These are phyloP conservation scores for Syngnathus scovelli DNA, from an alignment of 2,113 vertebrate genomes.

Conservation along the genomic window DNA sequence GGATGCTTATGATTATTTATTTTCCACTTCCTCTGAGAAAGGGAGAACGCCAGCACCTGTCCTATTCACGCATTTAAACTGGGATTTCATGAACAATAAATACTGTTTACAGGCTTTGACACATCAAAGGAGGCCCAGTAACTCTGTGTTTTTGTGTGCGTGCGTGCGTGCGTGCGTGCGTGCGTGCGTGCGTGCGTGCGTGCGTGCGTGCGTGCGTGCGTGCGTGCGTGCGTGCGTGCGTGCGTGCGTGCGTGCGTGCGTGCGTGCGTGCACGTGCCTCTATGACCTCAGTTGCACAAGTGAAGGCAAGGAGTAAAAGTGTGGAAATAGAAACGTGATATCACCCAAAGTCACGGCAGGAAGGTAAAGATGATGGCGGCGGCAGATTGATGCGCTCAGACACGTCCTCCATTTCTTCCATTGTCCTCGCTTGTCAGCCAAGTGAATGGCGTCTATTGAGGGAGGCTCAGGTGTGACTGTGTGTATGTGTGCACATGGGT, in stretches of 20 bases:
- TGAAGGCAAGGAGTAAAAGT: conserved; percentile 41
- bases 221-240: too few relatives aligned
- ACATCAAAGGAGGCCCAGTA: conserved; percentile 2
- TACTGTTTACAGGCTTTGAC: conserved; percentile 1
- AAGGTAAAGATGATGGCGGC: conserved; percentile 35
- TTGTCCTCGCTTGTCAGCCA: conserved; percentile 61
- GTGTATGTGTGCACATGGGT: conserved; percentile 34
- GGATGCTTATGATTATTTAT: not conserved
- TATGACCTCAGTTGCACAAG: conserved; percentile 49
- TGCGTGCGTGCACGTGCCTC: not conserved
- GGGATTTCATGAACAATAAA: conserved; percentile 28
- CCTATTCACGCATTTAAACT: conserved; percentile 31
- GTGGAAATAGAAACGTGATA: conserved; percentile 47
- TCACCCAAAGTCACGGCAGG: conserved; percentile 47
- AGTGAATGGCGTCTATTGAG: conserved; percentile 59
- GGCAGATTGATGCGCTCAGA: conserved; percentile 53
- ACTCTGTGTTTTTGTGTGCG: not conserved
- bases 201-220: too few relatives aligned
- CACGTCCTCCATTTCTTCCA: conserved; percentile 47
- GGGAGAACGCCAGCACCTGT: conserved; percentile 27
- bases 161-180: too few relatives aligned
- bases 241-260: not conserved
- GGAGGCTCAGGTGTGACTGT: conserved; percentile 60
- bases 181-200: too few relatives aligned
- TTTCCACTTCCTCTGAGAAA: not conserved